Base-by-base conservation (phyloP, 2,888 invertebrate species). In the Pheosia gnoma region DNA sequence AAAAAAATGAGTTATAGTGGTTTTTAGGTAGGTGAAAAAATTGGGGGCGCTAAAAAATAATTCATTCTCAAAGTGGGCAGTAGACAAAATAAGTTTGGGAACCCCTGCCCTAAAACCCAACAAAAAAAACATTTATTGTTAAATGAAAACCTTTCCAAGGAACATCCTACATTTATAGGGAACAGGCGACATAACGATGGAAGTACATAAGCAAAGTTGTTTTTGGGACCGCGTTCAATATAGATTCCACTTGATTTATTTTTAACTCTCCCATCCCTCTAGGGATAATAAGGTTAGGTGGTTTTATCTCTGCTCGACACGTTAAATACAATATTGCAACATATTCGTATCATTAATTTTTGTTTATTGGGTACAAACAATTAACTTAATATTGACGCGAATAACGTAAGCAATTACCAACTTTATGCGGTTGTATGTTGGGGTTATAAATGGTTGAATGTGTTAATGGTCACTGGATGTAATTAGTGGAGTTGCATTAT, bases 211-310 rank as follows among this genome's bases (percentile, higher is more conserved):
- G 10, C 4, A 47, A 49, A 49, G 8, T 49, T 9, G 4, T 9
- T 13, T 49, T 49, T n/a, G 41, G 43, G 9, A 39, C 39, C 47
- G 45, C 43, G 13, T 59, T 61, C 61, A 57, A 62, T 63, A 63
- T 62, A 65, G 61, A 59, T 57, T 58, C 57, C 57, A 59, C 61
- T 51, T 63, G 59, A 68, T 66, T 61, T 64, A 65, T 62, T 43
- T 60, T 68, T 66, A 59, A 57, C 65, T 69, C 56, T 57, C 59
- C 36, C 61, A 63, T 65, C 59, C 65, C 61, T 58, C 57, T 49
- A 52, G 51, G 61, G 61, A 58, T 66, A 64, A 66, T 63, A 65
- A 61, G 59, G 58, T 57, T 59, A 53, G 57, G 52, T 11, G 36
- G 47, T 52, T 13, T 11, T 41, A 54, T 52, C 36, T 52, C 61